Base-by-base conservation (phyloP, 2,113 vertebrate species). In the Phoenicopterus ruber region DNA sequence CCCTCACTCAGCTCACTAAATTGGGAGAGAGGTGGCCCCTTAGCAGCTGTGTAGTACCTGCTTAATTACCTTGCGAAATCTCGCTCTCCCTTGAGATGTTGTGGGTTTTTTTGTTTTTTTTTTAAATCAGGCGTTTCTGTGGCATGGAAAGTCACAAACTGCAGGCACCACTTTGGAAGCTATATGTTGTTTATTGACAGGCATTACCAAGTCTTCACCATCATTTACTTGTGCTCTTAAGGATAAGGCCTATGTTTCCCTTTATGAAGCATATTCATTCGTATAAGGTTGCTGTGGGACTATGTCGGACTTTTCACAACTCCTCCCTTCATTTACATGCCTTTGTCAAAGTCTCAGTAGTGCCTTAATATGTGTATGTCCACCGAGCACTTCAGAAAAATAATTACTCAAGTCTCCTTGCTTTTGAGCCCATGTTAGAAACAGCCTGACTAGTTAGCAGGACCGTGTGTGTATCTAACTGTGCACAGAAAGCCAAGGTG, bases 321-420 rank as follows among this genome's bases (percentile, higher is more conserved):
- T 72, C 18, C 16, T 71, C 22, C 34, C 26, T 76, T 86, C 16
- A 36, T 85, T 86, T 83, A 34, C 11, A 20, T 86, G 38, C 29
- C 20, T 77, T 80, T 83, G n/a, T 63, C 38, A 49, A n/a, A 63
- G 54, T 76, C 22, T 92, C 25, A 28, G 8, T 82, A 50, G 13
- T 67, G 13, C 44, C n/a, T 79, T 84, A 67, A 32, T 84, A 58
- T 14, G 26, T 0, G 0, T 62, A 21, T n/a, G n/a, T n/a, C n/a
- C n/a, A 52, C n/a, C n/a, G n/a, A 40, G 21, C 44, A 73, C n/a
- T 63, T 78, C 3, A 63, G 40, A 90, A 91, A 84, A 74, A 38
- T n/a, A 80, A 40, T 34, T 66, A 81, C 2, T 59, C 36, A 54
- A 38, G 36, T 71, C 11, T 63, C 7, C 36, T 52, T 88, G 16